phyloP scores from a whole-genome alignment of 2,888 invertebrate genomes.

The Parnassius orleans region DNA sequence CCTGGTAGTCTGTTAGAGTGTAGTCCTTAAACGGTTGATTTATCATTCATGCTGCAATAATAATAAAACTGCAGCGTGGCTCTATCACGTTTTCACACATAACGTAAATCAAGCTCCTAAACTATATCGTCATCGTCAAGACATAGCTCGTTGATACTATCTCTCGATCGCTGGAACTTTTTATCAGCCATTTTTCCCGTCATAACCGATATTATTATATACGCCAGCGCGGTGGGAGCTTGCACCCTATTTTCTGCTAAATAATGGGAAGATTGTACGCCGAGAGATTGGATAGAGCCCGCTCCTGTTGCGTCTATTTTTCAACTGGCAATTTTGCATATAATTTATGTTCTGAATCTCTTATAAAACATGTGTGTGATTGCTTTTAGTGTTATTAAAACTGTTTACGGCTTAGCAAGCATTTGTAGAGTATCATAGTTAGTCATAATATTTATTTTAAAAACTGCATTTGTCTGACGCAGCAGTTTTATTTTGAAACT shows the following conservation, averaged over 20 bases:
- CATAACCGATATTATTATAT: slow-evolving; percentile 51
- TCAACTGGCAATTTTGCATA: slow-evolving; percentile 57
- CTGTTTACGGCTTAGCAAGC: not conserved
- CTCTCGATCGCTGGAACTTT: slow-evolving; percentile 40
- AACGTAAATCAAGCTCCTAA: slow-evolving; percentile 26
- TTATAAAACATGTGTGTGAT: slow-evolving; percentile 11
- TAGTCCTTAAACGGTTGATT: too few relatives aligned
- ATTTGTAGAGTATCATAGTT: too few relatives aligned
- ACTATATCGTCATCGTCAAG: slow-evolving; percentile 16
- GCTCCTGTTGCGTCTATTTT: slow-evolving; percentile 35
- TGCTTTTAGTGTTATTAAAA: slow-evolving; percentile 18
- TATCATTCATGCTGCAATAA: too few relatives aligned
- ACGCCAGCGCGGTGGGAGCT: slow-evolving; percentile 40
- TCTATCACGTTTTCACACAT: too few relatives aligned
- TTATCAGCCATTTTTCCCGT: slow-evolving; percentile 51
- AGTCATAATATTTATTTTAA: too few relatives aligned
- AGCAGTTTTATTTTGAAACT: too few relatives aligned
- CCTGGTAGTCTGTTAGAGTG: too few relatives aligned
- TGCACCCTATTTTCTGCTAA: slow-evolving; percentile 53
- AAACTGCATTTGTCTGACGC: too few relatives aligned
- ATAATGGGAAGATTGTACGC: slow-evolving; percentile 43
- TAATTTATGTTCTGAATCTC: slow-evolving; percentile 33
- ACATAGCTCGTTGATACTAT: slow-evolving; percentile 27
- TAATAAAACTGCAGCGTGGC: too few relatives aligned
- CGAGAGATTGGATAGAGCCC: slow-evolving; percentile 40